Base-by-base conservation (phyloP, 2,888 invertebrate species). In the Cyrtodaria siliqua region DNA sequence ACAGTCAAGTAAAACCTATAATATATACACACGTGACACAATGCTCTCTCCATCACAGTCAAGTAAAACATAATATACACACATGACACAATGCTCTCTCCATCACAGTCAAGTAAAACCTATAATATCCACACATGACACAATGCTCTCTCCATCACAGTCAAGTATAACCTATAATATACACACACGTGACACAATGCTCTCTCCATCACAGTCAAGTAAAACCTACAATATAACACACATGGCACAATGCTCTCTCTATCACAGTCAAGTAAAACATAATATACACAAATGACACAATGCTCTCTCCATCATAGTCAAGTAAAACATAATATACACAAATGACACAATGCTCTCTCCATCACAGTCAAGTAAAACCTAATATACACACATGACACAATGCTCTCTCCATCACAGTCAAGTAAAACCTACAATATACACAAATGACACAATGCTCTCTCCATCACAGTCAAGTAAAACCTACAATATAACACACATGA, bases 271-370 rank as follows among this genome's bases (percentile, higher is more conserved):
- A 33, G 12, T 12, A 33, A 12, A 33, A 33, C 4, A n/a, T 8
- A 4, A 33, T 33, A 33, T 33, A 4, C 33, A 8, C 33, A 33
- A 4, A 33, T 33, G 33, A 33, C 33, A 33, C 12, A 33, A 33
- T 33, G 12, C 33, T 33, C 33, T n/a, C 33, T 12, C 33, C 33
- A 33, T 33, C 33, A 33, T 12, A 33, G 33, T 12, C 12, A 8
- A 33, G 33, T 33, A 33, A 33, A 33, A 33, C 12, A 4, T 33
- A 33, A 91, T 91, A 8, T 83, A 86, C 2, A 89, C 89, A 44
- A 6, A 44, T 2, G 71, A 71, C 14, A 71, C 50, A 12, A 77
- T 44, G 57, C 77, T 77, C 42, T 77, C 77, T 18, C 62, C 63
- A 60, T 77, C 77, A 68, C 77, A 71, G 62, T 72, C 71, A 29